Evolutionary conservation across 2,888 invertebrate species (phyloP).

Genomic region (Tortrix viridana): DNA sequence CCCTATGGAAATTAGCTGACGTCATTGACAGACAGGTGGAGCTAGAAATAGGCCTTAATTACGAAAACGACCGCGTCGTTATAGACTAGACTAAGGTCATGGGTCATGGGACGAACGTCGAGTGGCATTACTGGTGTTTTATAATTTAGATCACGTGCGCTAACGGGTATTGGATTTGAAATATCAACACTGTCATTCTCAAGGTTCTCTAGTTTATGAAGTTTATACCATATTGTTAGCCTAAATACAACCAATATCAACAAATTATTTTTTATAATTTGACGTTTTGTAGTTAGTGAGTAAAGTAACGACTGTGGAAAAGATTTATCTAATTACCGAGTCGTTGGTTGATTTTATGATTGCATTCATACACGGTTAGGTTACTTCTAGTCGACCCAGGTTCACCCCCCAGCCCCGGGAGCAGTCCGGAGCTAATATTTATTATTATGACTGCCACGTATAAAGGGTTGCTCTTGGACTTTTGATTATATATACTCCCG

Average conservation of each 20-base stretch:
- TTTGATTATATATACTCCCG: constrained; percentile 30
- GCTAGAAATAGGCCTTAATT: constrained; percentile 24
- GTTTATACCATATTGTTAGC: background rate
- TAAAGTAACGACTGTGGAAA: too few relatives aligned
- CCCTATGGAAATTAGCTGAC: constrained; percentile 20
- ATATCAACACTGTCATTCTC: background rate
- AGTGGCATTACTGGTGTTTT: constrained; percentile 11
- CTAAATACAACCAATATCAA: too few relatives aligned
- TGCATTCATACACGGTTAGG: background rate
- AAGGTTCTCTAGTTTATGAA: background rate
- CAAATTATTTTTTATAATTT: too few relatives aligned
- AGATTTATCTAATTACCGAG: too few relatives aligned
- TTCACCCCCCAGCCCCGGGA: constrained; percentile 8
- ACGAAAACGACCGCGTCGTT: constrained; percentile 22
- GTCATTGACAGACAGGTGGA: constrained; percentile 14
- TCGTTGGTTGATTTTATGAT: too few relatives aligned
- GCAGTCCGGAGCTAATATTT: constrained; percentile 24
- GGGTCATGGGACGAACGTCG: constrained; percentile 25
- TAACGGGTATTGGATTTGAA: constrained; percentile 3
- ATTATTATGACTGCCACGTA: constrained; percentile 29
- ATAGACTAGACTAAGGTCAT: constrained; percentile 25
- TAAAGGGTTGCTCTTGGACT: constrained; percentile 30
- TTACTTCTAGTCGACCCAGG: constrained; percentile 8
- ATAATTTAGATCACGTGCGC: constrained; percentile 11
- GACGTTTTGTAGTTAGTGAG: too few relatives aligned